These are phyloP conservation scores for Heliothis virescens DNA, from an alignment of 1,140 invertebrate genomes.

Conservation along the genomic window DNA sequence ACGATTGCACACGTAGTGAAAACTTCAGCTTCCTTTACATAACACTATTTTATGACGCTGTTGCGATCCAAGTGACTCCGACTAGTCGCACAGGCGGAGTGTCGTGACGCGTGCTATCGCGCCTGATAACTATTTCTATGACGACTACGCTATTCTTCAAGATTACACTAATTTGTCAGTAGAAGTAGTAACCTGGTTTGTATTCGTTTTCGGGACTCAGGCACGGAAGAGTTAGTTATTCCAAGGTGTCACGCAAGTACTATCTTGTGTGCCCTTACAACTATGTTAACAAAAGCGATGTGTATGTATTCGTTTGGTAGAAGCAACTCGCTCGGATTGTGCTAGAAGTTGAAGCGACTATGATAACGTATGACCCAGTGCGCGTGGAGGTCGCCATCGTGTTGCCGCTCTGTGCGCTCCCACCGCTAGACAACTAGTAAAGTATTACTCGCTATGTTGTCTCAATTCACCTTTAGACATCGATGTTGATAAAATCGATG, in stretches of 20 bases:
- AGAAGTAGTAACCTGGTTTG: not conserved
- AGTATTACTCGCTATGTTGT: no score
- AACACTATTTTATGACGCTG: not conserved
- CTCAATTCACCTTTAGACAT: no score
- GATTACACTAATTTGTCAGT: not conserved
- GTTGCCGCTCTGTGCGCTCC: not conserved
- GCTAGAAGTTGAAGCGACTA: not conserved
- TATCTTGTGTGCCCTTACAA: no score
- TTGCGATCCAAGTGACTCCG: not conserved
- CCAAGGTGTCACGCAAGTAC: no score
- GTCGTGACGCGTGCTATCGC: not conserved
- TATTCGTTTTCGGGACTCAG: not conserved
- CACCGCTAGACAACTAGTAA: not conserved
- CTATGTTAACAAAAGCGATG: not conserved
- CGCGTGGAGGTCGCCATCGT: not conserved
- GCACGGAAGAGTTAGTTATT: no score
- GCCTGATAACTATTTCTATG: conserved; percentile 7
- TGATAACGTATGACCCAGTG: not conserved
- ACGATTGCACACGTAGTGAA: not conserved
- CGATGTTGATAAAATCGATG: no score
- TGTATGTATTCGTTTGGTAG: not conserved
- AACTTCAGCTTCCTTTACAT: not conserved
- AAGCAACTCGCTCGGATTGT: not conserved
- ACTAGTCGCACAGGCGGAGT: not conserved
- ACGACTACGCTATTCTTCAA: not conserved